A percentile compares a stretch with the other conserved stretches of the same genome.
phyloP scores from a whole-genome alignment of 1,140 invertebrate genomes.

The Zaprionus lachaisei region DNA sequence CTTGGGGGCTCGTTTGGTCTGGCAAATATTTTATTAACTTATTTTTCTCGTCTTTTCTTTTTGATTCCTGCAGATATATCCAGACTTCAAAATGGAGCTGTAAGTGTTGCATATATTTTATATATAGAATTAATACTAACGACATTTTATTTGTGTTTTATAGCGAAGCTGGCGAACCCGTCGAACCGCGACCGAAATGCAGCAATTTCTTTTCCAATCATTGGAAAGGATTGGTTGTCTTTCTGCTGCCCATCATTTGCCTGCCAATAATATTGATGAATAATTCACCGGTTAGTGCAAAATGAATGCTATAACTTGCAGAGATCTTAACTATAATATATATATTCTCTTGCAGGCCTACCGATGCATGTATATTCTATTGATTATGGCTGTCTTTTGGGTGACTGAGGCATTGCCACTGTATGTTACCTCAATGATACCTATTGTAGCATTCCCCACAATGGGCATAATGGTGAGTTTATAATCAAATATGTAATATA shows the following conservation, averaged over 20 bases:
- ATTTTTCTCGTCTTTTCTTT: slow-evolving; percentile 19
- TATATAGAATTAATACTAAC: slow-evolving; percentile 6
- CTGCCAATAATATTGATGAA: slow-evolving; percentile 87
- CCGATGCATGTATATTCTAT: slow-evolving; percentile 91
- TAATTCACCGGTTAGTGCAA: slow-evolving; percentile 84
- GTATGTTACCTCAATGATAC: slow-evolving; percentile 92
- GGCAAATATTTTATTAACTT: slow-evolving; percentile 44
- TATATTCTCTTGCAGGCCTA: slow-evolving; percentile 84
- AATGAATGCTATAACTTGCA: neutral
- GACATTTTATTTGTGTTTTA: neutral
- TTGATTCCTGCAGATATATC: slow-evolving; percentile 60
- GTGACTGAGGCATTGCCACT: slow-evolving; percentile 92
- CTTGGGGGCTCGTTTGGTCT: slow-evolving; percentile 44
- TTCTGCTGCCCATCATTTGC: slow-evolving; percentile 87
- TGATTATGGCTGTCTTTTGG: slow-evolving; percentile 94
- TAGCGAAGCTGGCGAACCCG: slow-evolving; percentile 66
- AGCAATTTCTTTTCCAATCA: slow-evolving; percentile 83
- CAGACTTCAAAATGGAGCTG: slow-evolving; percentile 73
- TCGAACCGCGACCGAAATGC: slow-evolving; percentile 43
- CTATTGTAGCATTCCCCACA: slow-evolving; percentile 92
- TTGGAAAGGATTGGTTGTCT: slow-evolving; percentile 88
- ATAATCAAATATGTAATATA: neutral
- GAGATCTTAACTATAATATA: neutral
- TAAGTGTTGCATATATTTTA: slow-evolving; percentile 44
- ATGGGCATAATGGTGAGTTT: slow-evolving; percentile 88